These are phyloP conservation scores for Drosophila novamexicana DNA, from an alignment of 1,140 invertebrate genomes.

Conservation along the genomic window DNA sequence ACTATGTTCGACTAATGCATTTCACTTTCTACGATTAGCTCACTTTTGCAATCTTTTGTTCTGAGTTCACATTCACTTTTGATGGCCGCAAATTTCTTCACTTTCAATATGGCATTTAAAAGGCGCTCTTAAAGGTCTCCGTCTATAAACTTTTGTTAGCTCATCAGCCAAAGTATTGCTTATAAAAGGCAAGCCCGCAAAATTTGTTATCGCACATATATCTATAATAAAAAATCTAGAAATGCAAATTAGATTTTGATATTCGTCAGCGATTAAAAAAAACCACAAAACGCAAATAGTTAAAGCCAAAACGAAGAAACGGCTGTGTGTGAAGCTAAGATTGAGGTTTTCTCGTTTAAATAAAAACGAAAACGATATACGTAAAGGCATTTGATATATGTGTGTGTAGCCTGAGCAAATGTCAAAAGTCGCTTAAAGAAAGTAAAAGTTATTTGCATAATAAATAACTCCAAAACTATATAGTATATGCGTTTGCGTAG, in stretches of 20 bases:
- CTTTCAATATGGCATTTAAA: conserved; percentile 1
- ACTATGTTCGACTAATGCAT: background rate
- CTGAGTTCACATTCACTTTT: conserved; percentile 43
- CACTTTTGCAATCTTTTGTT: conserved; percentile 10
- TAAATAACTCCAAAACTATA: background rate
- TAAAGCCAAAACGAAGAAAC: conserved; percentile 40
- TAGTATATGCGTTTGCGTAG: conserved; percentile 7
- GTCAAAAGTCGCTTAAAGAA: conserved; percentile 53
- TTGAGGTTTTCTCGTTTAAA: conserved; percentile 42
- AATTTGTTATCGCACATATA: conserved; percentile 30
- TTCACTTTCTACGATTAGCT: conserved; percentile 33
- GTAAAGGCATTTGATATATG: conserved; percentile 29
- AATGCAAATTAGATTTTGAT: conserved; percentile 67
- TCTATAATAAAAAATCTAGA: conserved; percentile 69
- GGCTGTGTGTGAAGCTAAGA: conserved; percentile 8
- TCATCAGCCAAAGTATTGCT: conserved; percentile 7
- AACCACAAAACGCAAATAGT: conserved; percentile 28
- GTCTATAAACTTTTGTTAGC: conserved; percentile 5
- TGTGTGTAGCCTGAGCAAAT: conserved; percentile 18
- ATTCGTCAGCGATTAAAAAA: conserved; percentile 44
- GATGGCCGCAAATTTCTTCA: conserved; percentile 1
- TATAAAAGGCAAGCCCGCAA: conserved; percentile 11
- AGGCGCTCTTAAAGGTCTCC: conserved; percentile 8
- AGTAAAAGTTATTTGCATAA: conserved; percentile 48
- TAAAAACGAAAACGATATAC: conserved; percentile 56